Percentiles rank a stretch among this genome's conserved stretches.
These are phyloP conservation scores for Cynodonichthys magdalenae DNA, from an alignment of 2,797 vertebrate genomes.

Conservation along the genomic window DNA sequence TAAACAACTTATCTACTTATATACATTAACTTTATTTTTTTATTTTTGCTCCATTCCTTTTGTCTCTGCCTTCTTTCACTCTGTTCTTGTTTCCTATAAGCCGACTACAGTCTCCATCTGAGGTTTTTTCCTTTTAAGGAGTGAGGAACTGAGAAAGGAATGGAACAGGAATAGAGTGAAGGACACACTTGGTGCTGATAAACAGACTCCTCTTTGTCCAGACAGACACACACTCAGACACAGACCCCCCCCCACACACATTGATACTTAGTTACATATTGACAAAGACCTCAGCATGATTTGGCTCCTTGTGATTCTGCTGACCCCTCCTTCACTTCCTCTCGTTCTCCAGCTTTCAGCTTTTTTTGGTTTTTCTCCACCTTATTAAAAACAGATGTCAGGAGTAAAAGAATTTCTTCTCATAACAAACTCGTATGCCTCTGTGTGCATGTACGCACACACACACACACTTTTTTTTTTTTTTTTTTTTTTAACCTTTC, in stretches of 20 bases:
- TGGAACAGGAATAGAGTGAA: constrained; percentile 34
- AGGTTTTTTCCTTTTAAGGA: constrained; percentile 80
- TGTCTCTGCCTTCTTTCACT: constrained; percentile 3
- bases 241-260: not conserved
- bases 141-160: constrained; percentile 49
- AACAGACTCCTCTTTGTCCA: constrained; percentile 79
- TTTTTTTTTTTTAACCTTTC: constrained; percentile 34
- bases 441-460: constrained; percentile 6
- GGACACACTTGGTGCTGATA: constrained; percentile 66
- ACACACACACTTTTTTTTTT: constrained; percentile 14
- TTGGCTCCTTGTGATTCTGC: constrained; percentile 60
- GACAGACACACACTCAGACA: constrained; percentile 28
- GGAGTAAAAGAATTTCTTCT: constrained; percentile 58
- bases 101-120: constrained; percentile 33
- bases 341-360: constrained; percentile 10
- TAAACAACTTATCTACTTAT: too few relatives aligned
- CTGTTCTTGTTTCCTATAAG: constrained; percentile 22
- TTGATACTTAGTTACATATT: constrained; percentile 65
- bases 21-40: constrained; percentile 7
- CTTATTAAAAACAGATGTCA: constrained; percentile 70
- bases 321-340: constrained; percentile 22
- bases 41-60: constrained; percentile 16
- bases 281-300: constrained; percentile 64
- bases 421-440: constrained; percentile 28
- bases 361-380: constrained; percentile 9